Conservation (phyloP, 2,888 invertebrate genomes). For the Exephanes ischioxanthus region DNA sequence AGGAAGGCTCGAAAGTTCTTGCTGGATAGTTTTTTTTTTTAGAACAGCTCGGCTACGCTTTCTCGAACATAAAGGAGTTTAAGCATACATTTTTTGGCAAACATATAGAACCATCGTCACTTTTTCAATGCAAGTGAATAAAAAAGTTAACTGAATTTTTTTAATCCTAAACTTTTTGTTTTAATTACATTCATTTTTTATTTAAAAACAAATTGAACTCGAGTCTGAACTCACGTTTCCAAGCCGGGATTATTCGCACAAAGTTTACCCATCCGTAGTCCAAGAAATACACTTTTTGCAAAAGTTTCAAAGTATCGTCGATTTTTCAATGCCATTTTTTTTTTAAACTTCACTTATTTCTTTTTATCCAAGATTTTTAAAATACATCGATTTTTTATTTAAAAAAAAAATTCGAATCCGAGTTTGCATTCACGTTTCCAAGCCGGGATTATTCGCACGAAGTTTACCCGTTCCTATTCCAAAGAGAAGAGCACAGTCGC, state of each 20-base stretch:
- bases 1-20: neutral
- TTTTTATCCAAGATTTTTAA: neutral
- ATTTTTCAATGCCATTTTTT: no score
- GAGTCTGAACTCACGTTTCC: neutral
- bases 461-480: neutral
- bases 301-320: no score
- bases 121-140: no score
- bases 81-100: no score
- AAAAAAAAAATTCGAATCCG: neutral
- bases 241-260: neutral
- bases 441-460: neutral
- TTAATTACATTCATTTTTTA: no score
- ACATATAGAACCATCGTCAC: no score
- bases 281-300: neutral
- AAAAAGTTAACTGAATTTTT: no score
- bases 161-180: no score
- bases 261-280: neutral
- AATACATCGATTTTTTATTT: neutral
- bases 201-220: neutral
- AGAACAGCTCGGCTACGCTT: neutral
- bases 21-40: neutral
- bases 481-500: slow-evolving; percentile 23
- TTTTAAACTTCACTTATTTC: no score
- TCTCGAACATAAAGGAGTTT: neutral
- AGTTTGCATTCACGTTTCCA: neutral